Conservation (phyloP, 1,140 invertebrate species). For the Neodiprion lecontei region DNA sequence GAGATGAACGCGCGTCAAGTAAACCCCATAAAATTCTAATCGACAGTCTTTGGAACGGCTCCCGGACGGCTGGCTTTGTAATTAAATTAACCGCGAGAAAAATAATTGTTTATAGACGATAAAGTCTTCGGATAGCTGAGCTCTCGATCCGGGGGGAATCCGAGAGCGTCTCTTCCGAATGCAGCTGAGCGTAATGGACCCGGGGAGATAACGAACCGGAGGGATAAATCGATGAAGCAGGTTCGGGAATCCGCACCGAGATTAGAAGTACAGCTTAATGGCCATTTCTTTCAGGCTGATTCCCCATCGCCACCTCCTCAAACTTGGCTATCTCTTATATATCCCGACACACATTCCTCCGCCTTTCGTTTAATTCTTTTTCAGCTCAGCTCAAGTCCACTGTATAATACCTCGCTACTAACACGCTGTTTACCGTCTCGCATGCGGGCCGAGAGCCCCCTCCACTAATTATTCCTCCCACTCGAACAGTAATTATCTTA, state of each 20-base stretch:
- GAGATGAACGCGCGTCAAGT: neutral
- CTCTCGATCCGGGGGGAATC: too few relatives aligned
- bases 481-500: too few relatives aligned
- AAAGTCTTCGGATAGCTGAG: conserved; percentile 10
- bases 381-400: too few relatives aligned
- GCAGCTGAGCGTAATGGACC: neutral
- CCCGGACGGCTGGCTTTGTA: neutral
- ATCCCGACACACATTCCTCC: too few relatives aligned
- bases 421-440: too few relatives aligned
- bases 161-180: too few relatives aligned
- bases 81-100: conserved; percentile 16
- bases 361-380: too few relatives aligned
- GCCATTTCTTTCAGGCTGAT: neutral
- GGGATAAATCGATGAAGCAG: neutral
- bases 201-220: conserved; percentile 1
- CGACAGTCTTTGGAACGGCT: neutral
- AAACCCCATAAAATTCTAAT: conserved; percentile 12
- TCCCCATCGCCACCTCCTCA: neutral
- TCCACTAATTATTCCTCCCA: too few relatives aligned
- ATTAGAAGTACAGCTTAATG: conserved; percentile 1
- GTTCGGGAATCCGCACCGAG: neutral
- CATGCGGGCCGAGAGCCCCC: too few relatives aligned
- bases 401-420: too few relatives aligned
- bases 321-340: too few relatives aligned
- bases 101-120: conserved; percentile 17